Conservation (phyloP, 2,888 invertebrate species). For the Oscheius onirici region DNA sequence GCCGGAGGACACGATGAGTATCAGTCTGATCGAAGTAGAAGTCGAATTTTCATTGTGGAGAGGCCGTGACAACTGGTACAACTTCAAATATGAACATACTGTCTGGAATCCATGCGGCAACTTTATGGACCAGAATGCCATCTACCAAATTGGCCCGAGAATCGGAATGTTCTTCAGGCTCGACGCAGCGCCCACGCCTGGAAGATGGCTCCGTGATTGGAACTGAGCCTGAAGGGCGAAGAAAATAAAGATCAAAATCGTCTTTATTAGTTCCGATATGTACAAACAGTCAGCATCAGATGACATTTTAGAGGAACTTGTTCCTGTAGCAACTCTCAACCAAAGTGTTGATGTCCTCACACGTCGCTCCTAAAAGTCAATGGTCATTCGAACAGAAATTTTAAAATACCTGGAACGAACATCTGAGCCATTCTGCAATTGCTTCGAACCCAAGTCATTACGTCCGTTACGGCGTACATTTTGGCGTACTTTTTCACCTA, state of each 20-base stretch:
- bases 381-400: background rate
- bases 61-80: background rate
- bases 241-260: too few relatives aligned
- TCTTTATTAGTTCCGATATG: background rate
- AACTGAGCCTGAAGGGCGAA: too few relatives aligned
- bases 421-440: slow-evolving; percentile 69
- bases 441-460: slow-evolving; percentile 59
- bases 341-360: slow-evolving; percentile 68
- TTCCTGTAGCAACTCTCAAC: slow-evolving; percentile 66
- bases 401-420: slow-evolving; percentile 57
- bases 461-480: slow-evolving; percentile 66
- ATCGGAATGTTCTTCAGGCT: slow-evolving; percentile 2
- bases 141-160: slow-evolving; percentile 17
- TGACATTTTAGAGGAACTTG: slow-evolving; percentile 23
- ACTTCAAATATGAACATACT: background rate
- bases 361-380: slow-evolving; percentile 57
- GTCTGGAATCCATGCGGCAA: background rate
- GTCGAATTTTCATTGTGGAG: background rate
- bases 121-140: background rate
- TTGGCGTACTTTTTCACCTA: slow-evolving; percentile 66
- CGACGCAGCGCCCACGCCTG: background rate
- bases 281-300: slow-evolving; percentile 8
- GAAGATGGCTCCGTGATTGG: slow-evolving; percentile 13
- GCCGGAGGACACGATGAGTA: background rate
- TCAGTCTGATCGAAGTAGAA: background rate